Evolutionary conservation across 2,113 vertebrate species (phyloP).

Genomic region (Labeo rohita): DNA sequence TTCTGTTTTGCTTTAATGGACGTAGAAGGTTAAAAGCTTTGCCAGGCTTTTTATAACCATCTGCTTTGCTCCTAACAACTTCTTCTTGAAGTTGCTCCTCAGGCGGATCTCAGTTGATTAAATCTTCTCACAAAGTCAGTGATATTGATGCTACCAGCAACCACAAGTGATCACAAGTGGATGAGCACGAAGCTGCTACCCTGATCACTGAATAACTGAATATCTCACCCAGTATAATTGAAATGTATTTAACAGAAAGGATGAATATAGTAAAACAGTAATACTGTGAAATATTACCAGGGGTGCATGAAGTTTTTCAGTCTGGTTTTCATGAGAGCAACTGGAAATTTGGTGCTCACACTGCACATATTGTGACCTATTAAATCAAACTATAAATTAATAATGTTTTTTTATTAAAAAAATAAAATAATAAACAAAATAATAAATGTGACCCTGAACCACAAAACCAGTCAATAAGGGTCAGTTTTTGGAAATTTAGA

Average conservation of each 20-base stretch:
- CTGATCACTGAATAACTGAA: not conserved
- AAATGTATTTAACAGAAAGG: not conserved
- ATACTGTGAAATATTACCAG: not conserved
- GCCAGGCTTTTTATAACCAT: not conserved
- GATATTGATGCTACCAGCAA: not conserved
- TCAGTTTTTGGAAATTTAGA: no score
- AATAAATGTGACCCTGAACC: no score
- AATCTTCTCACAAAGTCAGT: not conserved
- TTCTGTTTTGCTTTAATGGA: not conserved
- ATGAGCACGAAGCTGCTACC: not conserved
- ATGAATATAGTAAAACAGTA: not conserved
- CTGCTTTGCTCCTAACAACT: not conserved
- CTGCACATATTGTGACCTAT: no score
- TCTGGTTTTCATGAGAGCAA: no score
- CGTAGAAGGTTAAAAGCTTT: conserved; percentile 9
- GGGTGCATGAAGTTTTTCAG: no score
- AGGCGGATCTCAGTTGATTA: conserved; percentile 20
- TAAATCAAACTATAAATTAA: no score
- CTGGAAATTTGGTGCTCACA: no score
- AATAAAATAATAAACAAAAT: no score
- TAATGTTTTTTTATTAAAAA: no score
- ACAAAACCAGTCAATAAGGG: no score
- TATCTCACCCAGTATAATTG: not conserved
- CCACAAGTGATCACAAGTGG: not conserved
- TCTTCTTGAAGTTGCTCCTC: conserved; percentile 7